Conservation (phyloP, 2,888 invertebrate genomes). For the Hemicrepidius hirtus region DNA sequence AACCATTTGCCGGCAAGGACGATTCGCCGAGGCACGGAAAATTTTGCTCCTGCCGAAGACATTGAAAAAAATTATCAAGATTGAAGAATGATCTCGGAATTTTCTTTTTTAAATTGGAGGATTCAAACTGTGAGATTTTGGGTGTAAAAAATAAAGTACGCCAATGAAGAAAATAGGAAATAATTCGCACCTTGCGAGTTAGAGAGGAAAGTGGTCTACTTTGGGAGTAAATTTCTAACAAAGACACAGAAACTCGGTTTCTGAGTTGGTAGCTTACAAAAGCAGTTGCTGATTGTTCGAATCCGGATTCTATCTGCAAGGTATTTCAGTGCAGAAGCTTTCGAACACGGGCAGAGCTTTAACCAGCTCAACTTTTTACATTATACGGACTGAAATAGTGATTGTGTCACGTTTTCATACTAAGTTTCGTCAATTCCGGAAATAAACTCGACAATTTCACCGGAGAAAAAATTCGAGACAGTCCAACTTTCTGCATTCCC, state of each 20-base stretch:
- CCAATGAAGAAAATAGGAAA: conserved; percentile 22
- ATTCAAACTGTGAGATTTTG: too few species aligned
- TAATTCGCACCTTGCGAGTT: conserved; percentile 35
- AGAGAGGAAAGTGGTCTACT: conserved; percentile 19
- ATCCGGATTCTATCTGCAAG: conserved; percentile 42
- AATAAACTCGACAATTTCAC: conserved; percentile 49
- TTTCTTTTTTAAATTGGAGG: too few species aligned
- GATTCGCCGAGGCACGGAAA: too few species aligned
- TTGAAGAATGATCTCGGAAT: too few species aligned
- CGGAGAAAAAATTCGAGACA: conserved; percentile 42
- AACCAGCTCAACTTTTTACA: conserved; percentile 53
- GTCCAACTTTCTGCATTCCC: conserved; percentile 43
- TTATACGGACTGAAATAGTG: conserved; percentile 53
- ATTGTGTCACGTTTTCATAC: conserved; percentile 54
- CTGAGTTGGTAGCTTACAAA: conserved; percentile 45
- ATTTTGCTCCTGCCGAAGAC: too few species aligned
- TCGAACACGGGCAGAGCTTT: conserved; percentile 43
- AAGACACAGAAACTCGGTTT: conserved; percentile 42
- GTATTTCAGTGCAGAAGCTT: conserved; percentile 38
- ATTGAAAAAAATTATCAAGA: too few species aligned
- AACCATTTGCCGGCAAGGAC: too few species aligned
- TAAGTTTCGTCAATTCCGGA: conserved; percentile 49
- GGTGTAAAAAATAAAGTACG: background rate
- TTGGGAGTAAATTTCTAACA: conserved; percentile 32
- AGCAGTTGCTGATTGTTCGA: conserved; percentile 47